Conservation (phyloP, 2,113 vertebrate genomes). For the Takifugu bimaculatus region DNA sequence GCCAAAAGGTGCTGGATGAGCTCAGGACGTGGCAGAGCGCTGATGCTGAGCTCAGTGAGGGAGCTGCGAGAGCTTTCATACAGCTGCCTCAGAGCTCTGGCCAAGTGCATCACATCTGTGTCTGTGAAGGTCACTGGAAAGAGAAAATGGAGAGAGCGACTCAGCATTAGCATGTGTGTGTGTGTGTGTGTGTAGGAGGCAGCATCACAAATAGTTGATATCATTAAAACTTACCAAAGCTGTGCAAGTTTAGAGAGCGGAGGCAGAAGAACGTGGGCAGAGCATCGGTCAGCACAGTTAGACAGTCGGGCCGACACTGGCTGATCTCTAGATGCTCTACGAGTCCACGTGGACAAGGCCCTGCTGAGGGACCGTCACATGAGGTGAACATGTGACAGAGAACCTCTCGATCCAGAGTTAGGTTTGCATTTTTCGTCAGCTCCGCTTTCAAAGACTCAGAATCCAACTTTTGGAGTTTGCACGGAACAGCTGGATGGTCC, state of each 20-base stretch:
- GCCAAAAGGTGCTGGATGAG: constrained; percentile 30
- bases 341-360: constrained; percentile 33
- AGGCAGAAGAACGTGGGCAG: constrained; percentile 60
- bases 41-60: constrained; percentile 29
- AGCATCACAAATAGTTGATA: neutral
- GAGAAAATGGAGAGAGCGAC: neutral
- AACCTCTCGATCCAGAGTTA: constrained; percentile 7
- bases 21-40: constrained; percentile 2
- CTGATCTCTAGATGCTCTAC: constrained; percentile 44
- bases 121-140: constrained; percentile 22
- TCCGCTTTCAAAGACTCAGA: neutral
- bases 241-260: constrained; percentile 47
- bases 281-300: constrained; percentile 25
- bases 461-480: constrained; percentile 42
- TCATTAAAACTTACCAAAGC: constrained; percentile 37
- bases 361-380: neutral
- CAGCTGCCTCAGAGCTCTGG: constrained; percentile 28
- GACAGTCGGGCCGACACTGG: constrained; percentile 1
- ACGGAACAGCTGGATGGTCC: constrained; percentile 4
- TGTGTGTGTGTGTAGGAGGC: no score
- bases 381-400: constrained; percentile 23
- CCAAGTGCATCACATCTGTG: constrained; percentile 10
- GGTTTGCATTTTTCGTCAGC: neutral
- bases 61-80: constrained; percentile 9
- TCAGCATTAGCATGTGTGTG: neutral